These are phyloP conservation scores for Cheilosia vernalis DNA, from an alignment of 2,888 invertebrate species.

Conservation along the genomic window DNA sequence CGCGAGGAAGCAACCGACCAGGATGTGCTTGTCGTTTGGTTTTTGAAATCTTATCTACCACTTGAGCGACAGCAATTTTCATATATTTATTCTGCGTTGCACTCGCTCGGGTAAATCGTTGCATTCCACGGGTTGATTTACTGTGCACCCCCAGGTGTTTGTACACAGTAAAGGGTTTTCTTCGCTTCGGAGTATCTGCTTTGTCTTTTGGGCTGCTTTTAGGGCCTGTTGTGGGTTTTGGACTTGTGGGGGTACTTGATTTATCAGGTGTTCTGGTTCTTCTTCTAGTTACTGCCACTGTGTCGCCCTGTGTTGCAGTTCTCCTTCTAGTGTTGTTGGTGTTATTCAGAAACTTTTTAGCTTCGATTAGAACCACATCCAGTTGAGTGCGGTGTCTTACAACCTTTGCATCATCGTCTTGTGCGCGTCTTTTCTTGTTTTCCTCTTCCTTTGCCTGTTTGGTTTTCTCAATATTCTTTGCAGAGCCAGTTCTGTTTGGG, in stretches of 20 bases:
- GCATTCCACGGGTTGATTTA: slow-evolving; percentile 51
- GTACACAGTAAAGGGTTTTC: slow-evolving; percentile 34
- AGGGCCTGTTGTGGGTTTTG: neutral
- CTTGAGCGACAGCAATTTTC: slow-evolving; percentile 52
- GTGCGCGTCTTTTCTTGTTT: slow-evolving; percentile 7
- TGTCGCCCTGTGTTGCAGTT: neutral
- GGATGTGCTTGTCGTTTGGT: neutral
- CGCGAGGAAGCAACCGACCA: neutral
- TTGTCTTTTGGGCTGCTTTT: slow-evolving; percentile 5
- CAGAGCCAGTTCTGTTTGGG: too few relatives aligned
- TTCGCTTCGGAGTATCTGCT: slow-evolving; percentile 10
- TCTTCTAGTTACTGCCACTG: neutral
- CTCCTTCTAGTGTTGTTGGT: neutral
- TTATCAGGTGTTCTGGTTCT: neutral
- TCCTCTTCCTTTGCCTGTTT: slow-evolving; percentile 22
- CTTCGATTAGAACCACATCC: slow-evolving; percentile 36
- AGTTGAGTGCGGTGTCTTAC: neutral
- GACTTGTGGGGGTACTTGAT: neutral
- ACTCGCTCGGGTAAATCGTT: slow-evolving; percentile 63
- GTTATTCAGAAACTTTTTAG: slow-evolving; percentile 47
- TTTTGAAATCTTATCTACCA: neutral
- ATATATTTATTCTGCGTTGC: slow-evolving; percentile 57
- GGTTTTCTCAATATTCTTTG: neutral
- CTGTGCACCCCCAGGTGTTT: slow-evolving; percentile 47
- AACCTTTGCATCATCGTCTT: neutral